phyloP scores from a whole-genome alignment of 1,140 invertebrate genomes.

The Gonatopus flavifemur region DNA sequence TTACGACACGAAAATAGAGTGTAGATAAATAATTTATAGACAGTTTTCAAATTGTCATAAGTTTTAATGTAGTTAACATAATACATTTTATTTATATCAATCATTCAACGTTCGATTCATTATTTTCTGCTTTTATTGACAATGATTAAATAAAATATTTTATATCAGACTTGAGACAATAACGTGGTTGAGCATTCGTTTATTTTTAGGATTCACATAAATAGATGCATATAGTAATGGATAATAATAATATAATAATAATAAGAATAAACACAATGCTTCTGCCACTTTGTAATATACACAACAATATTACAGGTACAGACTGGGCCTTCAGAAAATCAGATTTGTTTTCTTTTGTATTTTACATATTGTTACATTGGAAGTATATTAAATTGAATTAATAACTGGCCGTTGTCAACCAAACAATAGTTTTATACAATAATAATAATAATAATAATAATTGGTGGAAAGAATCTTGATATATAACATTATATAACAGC shows the following conservation, averaged over 20 bases:
- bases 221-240: conserved; percentile 38
- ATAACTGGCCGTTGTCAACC: conserved; percentile 29
- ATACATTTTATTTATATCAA: conserved; percentile 18
- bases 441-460: too few species aligned
- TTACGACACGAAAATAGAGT: conserved; percentile 17
- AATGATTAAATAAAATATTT: conserved; percentile 13
- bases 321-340: conserved; percentile 17
- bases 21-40: conserved; percentile 13
- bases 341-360: too few species aligned
- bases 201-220: conserved; percentile 26
- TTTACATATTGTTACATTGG: conserved; percentile 25
- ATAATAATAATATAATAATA: too few species aligned
- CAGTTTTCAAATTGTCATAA: conserved; percentile 12
- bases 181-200: not conserved
- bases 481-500: too few species aligned
- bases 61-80: conserved; percentile 21
- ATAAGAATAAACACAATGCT: conserved; percentile 33
- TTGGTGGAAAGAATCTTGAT: too few species aligned
- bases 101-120: too few species aligned
- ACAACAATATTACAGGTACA: conserved; percentile 38
- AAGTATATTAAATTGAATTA: conserved; percentile 34
- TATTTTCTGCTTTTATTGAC: too few species aligned
- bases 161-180: conserved; percentile 13
- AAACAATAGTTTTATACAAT: conserved; percentile 14
- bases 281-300: conserved; percentile 30